Percentiles rank a stretch among this genome's conserved stretches.
These are phyloP conservation scores for Sarcophaga carnaria DNA, from an alignment of 2,888 invertebrate genomes.

Conservation along the genomic window DNA sequence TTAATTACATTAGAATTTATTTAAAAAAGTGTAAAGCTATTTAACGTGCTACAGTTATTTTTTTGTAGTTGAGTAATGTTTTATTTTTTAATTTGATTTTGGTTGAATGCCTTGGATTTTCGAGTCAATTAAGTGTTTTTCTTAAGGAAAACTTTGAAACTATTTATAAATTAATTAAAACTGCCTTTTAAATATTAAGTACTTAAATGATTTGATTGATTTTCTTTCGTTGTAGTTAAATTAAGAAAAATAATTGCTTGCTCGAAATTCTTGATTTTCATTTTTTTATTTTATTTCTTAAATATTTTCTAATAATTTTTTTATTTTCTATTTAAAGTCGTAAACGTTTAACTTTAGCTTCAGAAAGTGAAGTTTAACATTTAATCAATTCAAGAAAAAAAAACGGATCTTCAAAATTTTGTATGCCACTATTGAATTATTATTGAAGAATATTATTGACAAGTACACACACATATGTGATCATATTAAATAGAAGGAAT, in stretches of 20 bases:
- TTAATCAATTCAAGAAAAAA: conserved; percentile 19
- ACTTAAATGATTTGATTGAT: neutral
- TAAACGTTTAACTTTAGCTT: conserved; percentile 50
- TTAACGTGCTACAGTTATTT: neutral
- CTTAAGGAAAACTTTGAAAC: neutral
- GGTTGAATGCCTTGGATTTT: conserved; percentile 9
- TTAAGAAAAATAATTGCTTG: conserved; percentile 8
- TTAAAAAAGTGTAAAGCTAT: neutral
- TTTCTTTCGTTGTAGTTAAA: neutral
- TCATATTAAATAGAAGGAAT: conserved; percentile 6
- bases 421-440: neutral
- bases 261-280: conserved; percentile 8
- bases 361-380: conserved; percentile 48
- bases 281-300: neutral
- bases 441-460: neutral
- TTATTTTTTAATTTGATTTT: conserved; percentile 1
- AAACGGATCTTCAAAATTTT: neutral
- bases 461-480: neutral
- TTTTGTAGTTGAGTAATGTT: neutral
- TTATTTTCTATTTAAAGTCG: conserved; percentile 47
- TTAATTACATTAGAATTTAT: neutral
- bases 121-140: neutral
- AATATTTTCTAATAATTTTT: conserved; percentile 18
- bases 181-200: neutral
- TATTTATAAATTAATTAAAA: neutral